Evolutionary conservation across 2,888 invertebrate species (phyloP).

Genomic region (Polydrusus cervinus): DNA sequence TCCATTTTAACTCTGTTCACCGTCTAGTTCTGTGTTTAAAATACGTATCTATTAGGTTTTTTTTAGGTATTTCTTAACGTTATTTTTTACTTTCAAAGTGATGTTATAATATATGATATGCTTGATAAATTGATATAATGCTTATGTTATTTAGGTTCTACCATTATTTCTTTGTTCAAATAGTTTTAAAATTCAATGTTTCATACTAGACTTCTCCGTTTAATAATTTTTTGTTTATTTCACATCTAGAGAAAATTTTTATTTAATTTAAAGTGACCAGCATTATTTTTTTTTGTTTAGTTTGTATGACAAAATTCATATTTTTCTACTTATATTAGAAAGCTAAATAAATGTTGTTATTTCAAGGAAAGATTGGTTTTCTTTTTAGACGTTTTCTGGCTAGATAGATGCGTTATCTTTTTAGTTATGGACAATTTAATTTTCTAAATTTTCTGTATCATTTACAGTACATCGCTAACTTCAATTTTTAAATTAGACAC

Average conservation of each 20-base stretch:
- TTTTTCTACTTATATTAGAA: slow-evolving; percentile 58
- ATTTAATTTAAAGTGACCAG: slow-evolving; percentile 57
- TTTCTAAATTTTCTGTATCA: too few relatives aligned
- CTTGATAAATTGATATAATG: background rate
- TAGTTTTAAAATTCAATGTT: background rate
- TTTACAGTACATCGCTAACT: too few relatives aligned
- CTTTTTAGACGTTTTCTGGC: background rate
- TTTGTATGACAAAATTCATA: slow-evolving; percentile 59
- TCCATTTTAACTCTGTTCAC: slow-evolving; percentile 8
- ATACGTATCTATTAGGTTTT: slow-evolving; percentile 28
- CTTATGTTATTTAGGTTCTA: slow-evolving; percentile 25
- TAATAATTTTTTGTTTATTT: slow-evolving; percentile 8
- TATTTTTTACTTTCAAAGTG: slow-evolving; percentile 31
- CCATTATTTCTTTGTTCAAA: slow-evolving; percentile 6
- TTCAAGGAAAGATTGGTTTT: slow-evolving; percentile 39
- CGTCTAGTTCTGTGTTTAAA: slow-evolving; percentile 9
- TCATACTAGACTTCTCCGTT: background rate
- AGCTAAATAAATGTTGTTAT: slow-evolving; percentile 51
- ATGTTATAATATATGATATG: slow-evolving; percentile 24
- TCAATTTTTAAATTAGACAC: too few relatives aligned
- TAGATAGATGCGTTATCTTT: background rate
- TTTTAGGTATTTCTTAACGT: slow-evolving; percentile 21
- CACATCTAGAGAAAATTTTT: slow-evolving; percentile 43
- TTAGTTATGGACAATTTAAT: too few relatives aligned
- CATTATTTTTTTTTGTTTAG: slow-evolving; percentile 57